phyloP scores from a whole-genome alignment of 2,113 vertebrate species.

The Rhinolophus ferrumequinum region DNA sequence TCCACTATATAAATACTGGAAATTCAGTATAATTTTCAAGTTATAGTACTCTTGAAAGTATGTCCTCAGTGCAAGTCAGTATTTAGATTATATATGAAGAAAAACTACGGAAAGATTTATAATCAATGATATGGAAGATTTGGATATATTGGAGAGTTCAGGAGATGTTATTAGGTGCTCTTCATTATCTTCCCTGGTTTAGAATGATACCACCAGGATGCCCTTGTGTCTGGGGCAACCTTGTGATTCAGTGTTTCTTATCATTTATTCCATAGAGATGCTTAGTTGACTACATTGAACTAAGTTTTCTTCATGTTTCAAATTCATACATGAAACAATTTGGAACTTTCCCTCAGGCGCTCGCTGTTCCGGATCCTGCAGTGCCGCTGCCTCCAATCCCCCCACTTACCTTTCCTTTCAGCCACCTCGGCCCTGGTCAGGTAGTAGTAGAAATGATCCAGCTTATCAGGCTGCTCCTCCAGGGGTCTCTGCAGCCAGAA shows the following conservation, averaged over 20 bases:
- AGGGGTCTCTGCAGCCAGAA: conserved; percentile 93
- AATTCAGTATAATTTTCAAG: conserved; percentile 61
- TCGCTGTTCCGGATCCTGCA: conserved; percentile 79
- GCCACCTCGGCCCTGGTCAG: conserved; percentile 91
- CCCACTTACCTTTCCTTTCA: conserved; percentile 87
- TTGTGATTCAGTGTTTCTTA: not conserved
- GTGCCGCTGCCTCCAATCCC: conserved; percentile 74
- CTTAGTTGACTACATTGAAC: conserved; percentile 76
- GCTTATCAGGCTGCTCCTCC: conserved; percentile 91
- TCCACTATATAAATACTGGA: conserved; percentile 65
- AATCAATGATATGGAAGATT: conserved; percentile 58
- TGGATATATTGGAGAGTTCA: conserved; percentile 43
- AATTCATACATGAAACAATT: conserved; percentile 80
- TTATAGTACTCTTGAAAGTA: conserved; percentile 58
- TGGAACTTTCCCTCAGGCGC: conserved; percentile 81
- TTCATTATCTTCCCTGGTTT: not conserved
- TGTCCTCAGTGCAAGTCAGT: not conserved
- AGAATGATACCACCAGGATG: not conserved
- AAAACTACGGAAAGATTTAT: conserved; percentile 48
- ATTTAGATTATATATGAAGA: conserved; percentile 29
- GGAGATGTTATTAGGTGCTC: not conserved
- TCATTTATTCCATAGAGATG: conserved; percentile 69
- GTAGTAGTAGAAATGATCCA: conserved; percentile 92
- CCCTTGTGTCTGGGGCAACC: conserved; percentile 13
- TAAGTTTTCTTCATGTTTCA: conserved; percentile 79